Evolutionary conservation across 2,888 invertebrate species (phyloP), one percentile per base, ranked within the genome.

Genomic region (Caenorhabditis imperialis): DNA sequence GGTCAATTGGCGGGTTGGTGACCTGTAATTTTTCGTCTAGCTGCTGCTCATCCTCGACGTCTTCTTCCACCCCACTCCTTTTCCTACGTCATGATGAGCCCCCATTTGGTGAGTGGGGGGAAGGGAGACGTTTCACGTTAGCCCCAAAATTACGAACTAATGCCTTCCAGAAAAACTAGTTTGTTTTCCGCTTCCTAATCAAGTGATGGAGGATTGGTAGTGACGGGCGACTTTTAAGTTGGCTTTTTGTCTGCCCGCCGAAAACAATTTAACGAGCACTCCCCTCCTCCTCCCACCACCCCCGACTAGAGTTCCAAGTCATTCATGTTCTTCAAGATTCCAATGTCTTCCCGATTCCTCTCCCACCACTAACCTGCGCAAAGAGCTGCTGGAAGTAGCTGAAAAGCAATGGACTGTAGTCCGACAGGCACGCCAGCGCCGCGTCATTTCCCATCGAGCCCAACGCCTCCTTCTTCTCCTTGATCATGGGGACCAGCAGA

Each of bases 361-460:
- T 10, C 30, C 27, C 27, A n/a, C n/a, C n/a, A n/a, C 42, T 30
- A 63, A 96, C 95, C 91, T 99, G 99, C 35, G 99, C 99, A 90
- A 99, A 99, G 47, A 98, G 91, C 89, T 99, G 99, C 89, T 99
- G 98, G 91, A 99, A 99, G 90, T 99, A 99, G 84, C 95, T 95
- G 89, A 96, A 99, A 1, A 94, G 92, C 69, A 97, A 91, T 8
- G 99, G 99, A 88, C 96, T 94, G 90, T 94, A 97, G 88, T 92
- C 91, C 0, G 98, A 99, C 25, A 99, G 92, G 86, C 99, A 99
- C 8, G 99, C 99, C 81, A 99, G 90, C 0, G 99, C 98, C 0
- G 94, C 94, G 90, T 99, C 99, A 89, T 99, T 99, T 70, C 99
- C 99, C 99, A 99, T 99, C 27, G 97, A 98, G 58, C 99, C 99